These are phyloP conservation scores for Dryococelus australis DNA, from an alignment of 2,888 invertebrate species.

Conservation along the genomic window DNA sequence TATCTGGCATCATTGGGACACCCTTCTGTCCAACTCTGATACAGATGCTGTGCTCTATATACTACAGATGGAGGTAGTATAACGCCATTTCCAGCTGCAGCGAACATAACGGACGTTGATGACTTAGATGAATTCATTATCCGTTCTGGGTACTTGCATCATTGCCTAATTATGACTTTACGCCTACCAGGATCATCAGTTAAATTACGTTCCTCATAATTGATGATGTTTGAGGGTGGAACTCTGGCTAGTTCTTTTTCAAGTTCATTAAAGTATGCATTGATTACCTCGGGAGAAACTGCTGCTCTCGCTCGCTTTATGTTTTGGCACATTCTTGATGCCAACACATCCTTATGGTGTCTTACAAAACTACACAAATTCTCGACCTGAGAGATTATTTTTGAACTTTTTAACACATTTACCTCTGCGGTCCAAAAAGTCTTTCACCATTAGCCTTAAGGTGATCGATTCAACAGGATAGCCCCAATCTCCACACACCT, in stretches of 20 bases:
- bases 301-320: neutral
- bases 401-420: no score
- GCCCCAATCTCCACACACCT: no score
- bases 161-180: conserved; percentile 49
- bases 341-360: no score
- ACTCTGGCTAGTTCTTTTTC: conserved; percentile 4
- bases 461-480: no score
- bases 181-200: conserved; percentile 54
- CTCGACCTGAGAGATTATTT: no score
- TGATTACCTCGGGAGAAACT: conserved; percentile 24
- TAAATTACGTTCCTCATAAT: conserved; percentile 56
- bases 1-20: conserved; percentile 50
- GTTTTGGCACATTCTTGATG: no score
- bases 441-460: no score
- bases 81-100: conserved; percentile 52
- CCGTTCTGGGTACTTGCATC: conserved; percentile 53
- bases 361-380: no score
- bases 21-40: conserved; percentile 29
- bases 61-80: conserved; percentile 55
- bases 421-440: no score
- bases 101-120: conserved; percentile 43
- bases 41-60: conserved; percentile 52
- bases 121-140: conserved; percentile 53
- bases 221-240: conserved; percentile 47
- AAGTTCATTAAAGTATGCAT: conserved; percentile 29